Evolutionary conservation across 2,888 invertebrate species (phyloP).

Genomic region (Torymus texanus): DNA sequence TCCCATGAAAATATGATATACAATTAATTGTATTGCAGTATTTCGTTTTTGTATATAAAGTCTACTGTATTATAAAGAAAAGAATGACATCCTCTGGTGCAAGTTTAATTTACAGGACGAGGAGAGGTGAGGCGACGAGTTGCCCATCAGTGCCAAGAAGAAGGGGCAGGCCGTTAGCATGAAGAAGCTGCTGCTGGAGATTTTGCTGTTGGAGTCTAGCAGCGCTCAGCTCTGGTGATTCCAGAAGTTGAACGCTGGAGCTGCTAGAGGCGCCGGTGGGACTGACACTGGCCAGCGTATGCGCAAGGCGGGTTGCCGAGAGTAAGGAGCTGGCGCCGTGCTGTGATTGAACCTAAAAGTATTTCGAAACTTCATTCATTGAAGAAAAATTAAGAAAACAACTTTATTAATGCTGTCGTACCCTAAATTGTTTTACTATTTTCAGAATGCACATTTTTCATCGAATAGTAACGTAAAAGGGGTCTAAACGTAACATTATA

Average conservation of each 20-base stretch:
- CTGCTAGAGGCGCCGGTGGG: conserved; percentile 45
- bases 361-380: neutral
- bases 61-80: too few relatives aligned
- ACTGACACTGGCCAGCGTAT: conserved; percentile 38
- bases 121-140: conserved; percentile 1
- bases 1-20: too few relatives aligned
- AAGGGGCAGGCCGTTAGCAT: conserved; percentile 15
- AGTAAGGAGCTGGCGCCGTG: conserved; percentile 28
- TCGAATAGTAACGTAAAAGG: too few relatives aligned
- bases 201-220: conserved; percentile 29
- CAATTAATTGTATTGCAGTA: too few relatives aligned
- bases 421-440: too few relatives aligned
- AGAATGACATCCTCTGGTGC: too few relatives aligned
- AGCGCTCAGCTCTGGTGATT: conserved; percentile 38
- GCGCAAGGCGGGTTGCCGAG: conserved; percentile 43
- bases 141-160: conserved; percentile 20
- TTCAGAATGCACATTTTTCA: too few relatives aligned
- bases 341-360: conserved; percentile 18
- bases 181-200: conserved; percentile 8
- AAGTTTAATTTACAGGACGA: too few relatives aligned
- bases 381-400: too few relatives aligned
- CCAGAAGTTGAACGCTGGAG: conserved; percentile 33
- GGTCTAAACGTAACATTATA: too few relatives aligned
- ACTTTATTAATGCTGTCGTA: too few relatives aligned
- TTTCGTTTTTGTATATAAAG: too few relatives aligned